Conservation (phyloP, 2,888 invertebrate species). For the Celastrina argiolus region DNA sequence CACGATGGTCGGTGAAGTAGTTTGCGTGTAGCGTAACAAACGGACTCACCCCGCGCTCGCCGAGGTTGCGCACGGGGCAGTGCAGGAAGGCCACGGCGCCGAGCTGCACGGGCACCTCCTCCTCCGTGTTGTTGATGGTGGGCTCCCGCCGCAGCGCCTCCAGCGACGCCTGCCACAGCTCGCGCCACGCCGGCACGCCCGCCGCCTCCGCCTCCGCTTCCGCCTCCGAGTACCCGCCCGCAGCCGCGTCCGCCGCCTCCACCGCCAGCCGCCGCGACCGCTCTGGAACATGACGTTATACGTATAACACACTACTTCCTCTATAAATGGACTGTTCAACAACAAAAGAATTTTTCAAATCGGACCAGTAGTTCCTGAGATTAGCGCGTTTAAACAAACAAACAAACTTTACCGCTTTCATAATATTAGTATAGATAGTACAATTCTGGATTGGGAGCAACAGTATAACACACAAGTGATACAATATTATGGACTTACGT, state of each 20-base stretch:
- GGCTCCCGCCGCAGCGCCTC: constrained; percentile 65
- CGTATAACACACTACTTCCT: too few relatives aligned
- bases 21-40: too few relatives aligned
- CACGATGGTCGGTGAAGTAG: too few relatives aligned
- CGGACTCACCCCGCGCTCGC: constrained; percentile 84
- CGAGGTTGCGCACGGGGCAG: constrained; percentile 86
- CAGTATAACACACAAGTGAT: too few relatives aligned
- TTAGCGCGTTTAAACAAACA: too few relatives aligned
- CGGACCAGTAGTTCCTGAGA: too few relatives aligned
- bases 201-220: constrained; percentile 45
- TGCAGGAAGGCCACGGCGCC: constrained; percentile 88
- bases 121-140: constrained; percentile 84
- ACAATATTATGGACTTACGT: background rate
- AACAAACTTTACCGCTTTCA: too few relatives aligned
- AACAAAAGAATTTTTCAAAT: too few relatives aligned
- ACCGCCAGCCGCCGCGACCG: constrained; percentile 31
- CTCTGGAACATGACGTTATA: too few relatives aligned
- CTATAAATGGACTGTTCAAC: too few relatives aligned
- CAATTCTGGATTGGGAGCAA: too few relatives aligned
- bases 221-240: constrained; percentile 32
- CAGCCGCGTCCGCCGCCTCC: constrained; percentile 39
- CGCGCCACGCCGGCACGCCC: constrained; percentile 78
- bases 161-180: constrained; percentile 78
- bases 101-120: constrained; percentile 86
- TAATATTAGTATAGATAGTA: too few relatives aligned